Base-by-base conservation (phyloP, 2,888 invertebrate species). In the Cryptosula pallasiana region DNA sequence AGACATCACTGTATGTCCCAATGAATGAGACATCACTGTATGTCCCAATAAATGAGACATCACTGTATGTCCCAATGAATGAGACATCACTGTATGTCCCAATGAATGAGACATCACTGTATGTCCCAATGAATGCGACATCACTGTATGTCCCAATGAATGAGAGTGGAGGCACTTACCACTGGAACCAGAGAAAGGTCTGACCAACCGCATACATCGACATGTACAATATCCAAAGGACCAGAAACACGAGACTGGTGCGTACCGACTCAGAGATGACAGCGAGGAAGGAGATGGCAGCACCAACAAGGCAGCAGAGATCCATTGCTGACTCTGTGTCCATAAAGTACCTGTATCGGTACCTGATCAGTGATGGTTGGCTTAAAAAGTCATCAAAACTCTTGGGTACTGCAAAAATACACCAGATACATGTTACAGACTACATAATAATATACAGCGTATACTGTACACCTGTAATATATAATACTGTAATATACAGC, bases 121-220 rank as follows among this genome's bases (percentile, higher is more conserved):
- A n/a, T n/a, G n/a, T n/a, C n/a, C n/a, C n/a, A n/a, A n/a, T n/a
- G n/a, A n/a, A n/a, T n/a, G n/a, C n/a, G n/a, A n/a, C n/a, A n/a
- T n/a, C n/a, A n/a, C n/a, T n/a, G n/a, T n/a, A n/a, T n/a, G n/a
- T n/a, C n/a, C n/a, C n/a, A n/a, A n/a, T n/a, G 45, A 45, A 13
- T 45, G 20, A 45, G 45, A 5, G 45, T 13, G 20, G 72, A 27
- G 57, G 74, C 74, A 87, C 88, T 87, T 86, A 90, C 91, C 90
- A 91, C 83, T 91, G 90, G 78, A 89, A 90, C 87, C 88, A 89
- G 79, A 91, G 87, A 83, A 92, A 92, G 69, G 89, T 88, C 83
- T 91, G 90, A 23, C 91, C 91, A 76, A 91, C 88, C 86, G 91
- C 90, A 79, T 89, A 90, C n/a, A 91, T 81, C 0, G 91, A 91